Conservation (phyloP, 2,797 vertebrate genomes). For the Acestrorhynchus altus region DNA sequence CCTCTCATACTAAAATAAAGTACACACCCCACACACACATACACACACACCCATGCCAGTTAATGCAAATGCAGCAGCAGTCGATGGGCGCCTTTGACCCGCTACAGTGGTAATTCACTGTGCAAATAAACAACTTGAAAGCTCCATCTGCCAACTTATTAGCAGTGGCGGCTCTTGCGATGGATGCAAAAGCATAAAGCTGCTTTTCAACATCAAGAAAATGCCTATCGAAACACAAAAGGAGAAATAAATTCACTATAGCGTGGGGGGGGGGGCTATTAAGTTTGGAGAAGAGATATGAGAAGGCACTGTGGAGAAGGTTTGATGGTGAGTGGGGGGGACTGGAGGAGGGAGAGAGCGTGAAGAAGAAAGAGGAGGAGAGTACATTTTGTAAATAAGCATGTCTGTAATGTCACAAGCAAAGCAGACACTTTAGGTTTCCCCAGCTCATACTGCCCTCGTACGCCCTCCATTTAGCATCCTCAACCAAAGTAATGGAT, state of each 20-base stretch:
- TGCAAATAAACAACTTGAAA: conserved; percentile 49
- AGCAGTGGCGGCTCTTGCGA: conserved; percentile 44
- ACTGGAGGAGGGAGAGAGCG: background rate
- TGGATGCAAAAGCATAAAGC: conserved; percentile 33
- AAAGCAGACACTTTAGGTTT: conserved; percentile 7
- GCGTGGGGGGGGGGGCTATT: background rate
- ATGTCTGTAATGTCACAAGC: conserved; percentile 4
- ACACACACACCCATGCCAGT: background rate
- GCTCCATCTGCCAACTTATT: conserved; percentile 56
- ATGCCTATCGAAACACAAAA: conserved; percentile 30
- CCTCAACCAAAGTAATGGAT: conserved; percentile 4
- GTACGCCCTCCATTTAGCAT: background rate
- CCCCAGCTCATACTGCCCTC: background rate
- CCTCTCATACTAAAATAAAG: background rate
- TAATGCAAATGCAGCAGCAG: conserved; percentile 17
- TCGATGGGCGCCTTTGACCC: conserved; percentile 31
- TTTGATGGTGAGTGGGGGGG: background rate
- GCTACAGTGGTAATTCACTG: conserved; percentile 37
- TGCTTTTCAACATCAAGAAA: conserved; percentile 39
- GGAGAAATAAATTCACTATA: conserved; percentile 38
- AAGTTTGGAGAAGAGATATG: conserved; percentile 2
- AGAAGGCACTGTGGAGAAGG: background rate
- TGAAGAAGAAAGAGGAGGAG: background rate
- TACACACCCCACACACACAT: conserved; percentile 16
- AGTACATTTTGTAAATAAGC: conserved; percentile 15